Evolutionary conservation across 2,113 vertebrate genomes (phyloP), one percentile per base, ranked within the genome.

Genomic region (Pyrgilauda ruficollis): DNA sequence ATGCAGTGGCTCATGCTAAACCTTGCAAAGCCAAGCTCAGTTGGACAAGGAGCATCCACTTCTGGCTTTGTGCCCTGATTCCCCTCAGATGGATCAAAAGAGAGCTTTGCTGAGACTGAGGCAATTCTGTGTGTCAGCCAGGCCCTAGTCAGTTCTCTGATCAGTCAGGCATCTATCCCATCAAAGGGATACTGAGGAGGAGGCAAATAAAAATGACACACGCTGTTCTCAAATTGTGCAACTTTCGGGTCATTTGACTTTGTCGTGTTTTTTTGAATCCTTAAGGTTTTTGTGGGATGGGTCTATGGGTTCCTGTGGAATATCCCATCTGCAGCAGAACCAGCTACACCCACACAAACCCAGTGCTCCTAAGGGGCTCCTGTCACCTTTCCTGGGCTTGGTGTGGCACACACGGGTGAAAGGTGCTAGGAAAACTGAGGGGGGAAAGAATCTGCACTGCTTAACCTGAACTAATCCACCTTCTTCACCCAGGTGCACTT

Each of bases 361-460:
- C 4, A 3, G 6, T 6, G 6, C 27, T 85, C 41, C 31, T 37
- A 37, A 11, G 41, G 15, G 7, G 19, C 1, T 80, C 46, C 73
- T 46, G 30, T 33, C 31, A 24, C 47, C 63, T 84, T 77, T 64
- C 35, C 16, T 77, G 64, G 30, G 30, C 16, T 63, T 89, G 52
- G 17, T 26, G 10, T 74, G 52, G 16, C 27, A n/a, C 1, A 0
- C 1, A 0, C 0, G 3, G 13, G 10, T 78, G 31, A 74, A 82
- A 91, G 41, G 27, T 44, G 26, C 50, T 67, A 11, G 41, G 11
- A 26, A 39, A 83, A 24, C 2, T 4, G 6, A 8, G 3, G 13
- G 13, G 24, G 8, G 4, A 11, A 52, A 20, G 13, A 11, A 41
- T 18, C 28, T 33, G 20, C 3, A 5, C 28, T 81, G 39, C 7